A percentile compares a stretch with the other conserved stretches of the same genome.
Evolutionary conservation across 1,140 invertebrate genomes (phyloP).

Genomic region (Pygmarrhopalites habei): DNA sequence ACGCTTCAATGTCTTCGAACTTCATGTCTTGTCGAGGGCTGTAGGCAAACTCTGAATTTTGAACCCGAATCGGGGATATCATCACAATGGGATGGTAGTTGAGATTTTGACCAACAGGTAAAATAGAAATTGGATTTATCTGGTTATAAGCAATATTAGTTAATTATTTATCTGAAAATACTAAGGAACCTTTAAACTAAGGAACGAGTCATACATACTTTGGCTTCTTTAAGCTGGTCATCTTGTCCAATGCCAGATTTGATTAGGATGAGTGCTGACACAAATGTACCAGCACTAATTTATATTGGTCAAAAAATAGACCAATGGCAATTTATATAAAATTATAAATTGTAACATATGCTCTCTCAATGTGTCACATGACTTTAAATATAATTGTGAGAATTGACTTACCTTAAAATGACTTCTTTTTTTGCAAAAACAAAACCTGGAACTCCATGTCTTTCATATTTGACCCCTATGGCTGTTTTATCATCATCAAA

Average conservation of each 20-base stretch:
- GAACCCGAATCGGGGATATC: background rate
- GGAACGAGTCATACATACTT: background rate
- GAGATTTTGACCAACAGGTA: conserved; percentile 1
- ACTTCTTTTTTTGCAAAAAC: conserved; percentile 17
- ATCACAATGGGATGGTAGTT: background rate
- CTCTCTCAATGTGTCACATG: no score
- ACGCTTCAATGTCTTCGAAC: background rate
- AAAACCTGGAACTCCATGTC: background rate
- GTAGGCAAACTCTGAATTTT: background rate
- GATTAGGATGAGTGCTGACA: conserved; percentile 11
- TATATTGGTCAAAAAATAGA: no score
- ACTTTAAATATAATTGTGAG: no score
- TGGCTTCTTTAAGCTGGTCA: background rate
- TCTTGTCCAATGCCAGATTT: conserved; percentile 13
- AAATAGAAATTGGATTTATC: background rate
- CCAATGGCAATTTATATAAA: no score
- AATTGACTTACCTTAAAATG: conserved; percentile 10
- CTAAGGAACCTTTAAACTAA: no score
- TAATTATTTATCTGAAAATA: no score
- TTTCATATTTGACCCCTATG: conserved; percentile 14
- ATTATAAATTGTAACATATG: no score
- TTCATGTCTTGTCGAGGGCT: background rate
- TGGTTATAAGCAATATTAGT: background rate
- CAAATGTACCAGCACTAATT: conserved; percentile 5
- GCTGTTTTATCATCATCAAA: conserved; percentile 4